Base-by-base conservation (phyloP, 2,888 invertebrate species). In the Agrotis puta region DNA sequence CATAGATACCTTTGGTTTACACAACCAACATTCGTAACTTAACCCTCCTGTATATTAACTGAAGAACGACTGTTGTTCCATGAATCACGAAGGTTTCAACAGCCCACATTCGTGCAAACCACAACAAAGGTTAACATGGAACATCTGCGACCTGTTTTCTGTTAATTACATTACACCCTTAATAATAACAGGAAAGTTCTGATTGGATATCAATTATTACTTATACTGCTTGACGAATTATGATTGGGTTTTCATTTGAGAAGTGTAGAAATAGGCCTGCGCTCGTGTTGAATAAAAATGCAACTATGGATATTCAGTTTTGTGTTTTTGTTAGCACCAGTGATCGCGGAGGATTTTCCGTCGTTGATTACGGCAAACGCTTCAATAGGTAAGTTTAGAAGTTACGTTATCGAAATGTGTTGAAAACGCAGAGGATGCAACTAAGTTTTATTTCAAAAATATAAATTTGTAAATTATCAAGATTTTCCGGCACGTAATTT, bases 311-410 rank as follows among this genome's bases (percentile, higher is more conserved):
- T 88, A 56, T 56, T 89, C 48, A 72, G 86, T 70, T 77, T 91
- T 20, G 65, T 91, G 48, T 90, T 79, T 86, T 64, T 91, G 53
- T 83, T 90, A 71, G 77, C 85, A 67, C 70, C 80, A 14, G 92
- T 87, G 54, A 74, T 54, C 2, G 91, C 88, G n/a, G 97, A 98
- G 90, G 97, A 97, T 84, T 97, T 97, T 92, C 98, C 98, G 3
- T 98, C 98, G 0, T 93, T 98, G 79, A 96, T 98, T 2, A 97
- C 97, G 14, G 96, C 97, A 18, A 98, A 98, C 91, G 98, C 97
- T 9, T 97, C 98, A 1, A 96, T 98, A 89, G 98, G 98, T 98
- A 93, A 93, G 93, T 66, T 18, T 59, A n/a, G 7, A 57, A 13
- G 18, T 61, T 56, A 4, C 45, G 13, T 24, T 18, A 3, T 53